phyloP scores from a whole-genome alignment of 2,797 vertebrate genomes.

The Naso thynnoides region DNA sequence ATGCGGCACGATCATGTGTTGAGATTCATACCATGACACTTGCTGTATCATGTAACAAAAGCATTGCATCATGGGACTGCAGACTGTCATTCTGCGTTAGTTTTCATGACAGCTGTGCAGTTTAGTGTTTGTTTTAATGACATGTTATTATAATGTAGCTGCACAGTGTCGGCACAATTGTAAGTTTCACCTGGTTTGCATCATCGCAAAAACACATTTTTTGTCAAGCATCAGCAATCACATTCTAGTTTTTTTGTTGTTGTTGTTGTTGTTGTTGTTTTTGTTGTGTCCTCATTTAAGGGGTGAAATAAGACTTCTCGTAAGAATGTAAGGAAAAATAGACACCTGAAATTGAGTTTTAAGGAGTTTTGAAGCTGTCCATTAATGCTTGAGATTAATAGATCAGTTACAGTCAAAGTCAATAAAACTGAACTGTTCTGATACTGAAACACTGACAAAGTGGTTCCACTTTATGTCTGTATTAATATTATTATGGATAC shows the following conservation, averaged over 20 bases:
- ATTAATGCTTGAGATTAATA: neutral
- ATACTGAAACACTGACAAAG: neutral
- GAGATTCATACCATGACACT: slow-evolving; percentile 73
- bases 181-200: slow-evolving; percentile 60
- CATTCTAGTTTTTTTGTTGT: neutral
- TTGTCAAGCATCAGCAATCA: slow-evolving; percentile 8
- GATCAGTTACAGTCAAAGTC: neutral
- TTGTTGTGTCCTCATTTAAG: neutral
- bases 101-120: slow-evolving; percentile 17
- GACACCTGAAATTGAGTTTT: slow-evolving; percentile 27
- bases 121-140: slow-evolving; percentile 23
- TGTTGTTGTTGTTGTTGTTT: neutral
- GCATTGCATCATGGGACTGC: slow-evolving; percentile 60
- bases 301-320: neutral
- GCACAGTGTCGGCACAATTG: slow-evolving; percentile 19
- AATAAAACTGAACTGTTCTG: slow-evolving; percentile 3
- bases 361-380: neutral
- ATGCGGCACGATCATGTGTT: slow-evolving; percentile 79
- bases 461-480: neutral
- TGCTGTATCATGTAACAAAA: slow-evolving; percentile 81
- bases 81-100: slow-evolving; percentile 17
- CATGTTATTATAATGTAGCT: slow-evolving; percentile 30
- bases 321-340: slow-evolving; percentile 19
- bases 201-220: slow-evolving; percentile 45
- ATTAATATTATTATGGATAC: neutral